Evolutionary conservation across 2,113 vertebrate genomes (phyloP), one percentile per base, ranked within the genome.

Genomic region (Ornithorhynchus anatinus): DNA sequence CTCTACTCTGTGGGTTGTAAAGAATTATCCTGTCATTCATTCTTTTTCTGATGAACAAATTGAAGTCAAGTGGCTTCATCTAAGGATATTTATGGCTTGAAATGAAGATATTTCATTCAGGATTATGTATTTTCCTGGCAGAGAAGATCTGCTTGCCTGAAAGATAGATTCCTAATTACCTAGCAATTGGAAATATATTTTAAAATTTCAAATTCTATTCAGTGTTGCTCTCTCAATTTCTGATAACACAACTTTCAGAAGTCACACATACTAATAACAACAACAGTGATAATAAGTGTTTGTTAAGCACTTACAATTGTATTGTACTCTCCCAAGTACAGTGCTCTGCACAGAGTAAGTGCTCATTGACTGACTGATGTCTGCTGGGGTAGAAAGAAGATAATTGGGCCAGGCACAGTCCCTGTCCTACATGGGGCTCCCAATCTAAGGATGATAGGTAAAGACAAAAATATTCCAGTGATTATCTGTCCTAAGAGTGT

Each of bases 11-110:
- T 48, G n/a, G 53, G 22, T 62, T 20, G n/a, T 20, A 25, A 45
- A 67, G 35, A 29, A 70, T 63, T 59, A 77, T 29, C 12, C 27
- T 69, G 53, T 10, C 44, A 69, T 51, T 71, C 74, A 37, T 71
- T 3, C 61, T 69, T 62, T 52, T 13, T 44, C 61, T 62, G 23
- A n/a, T 61, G 38, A 66, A 65, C 35, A 42, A 61, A 72, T 59
- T 25, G 75, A 66, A 70, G 39, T 36, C 44, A 74, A 52, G 3
- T 36, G 45, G 38, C 50, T 51, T 10, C 12, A 4, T 51, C 33
- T 45, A 50, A 17, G 23, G 8, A 50, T 4, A 50, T 50, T 16
- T 50, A 25, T 27, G 23, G 14, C 25, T 16, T 19, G 25, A 50
- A 50, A 10, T 10, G n/a, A n/a, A 17, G 15, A 29, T 17, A 31